Evolutionary conservation across 2,113 vertebrate species (phyloP).

Genomic region (Crotophaga sulcirostris): DNA sequence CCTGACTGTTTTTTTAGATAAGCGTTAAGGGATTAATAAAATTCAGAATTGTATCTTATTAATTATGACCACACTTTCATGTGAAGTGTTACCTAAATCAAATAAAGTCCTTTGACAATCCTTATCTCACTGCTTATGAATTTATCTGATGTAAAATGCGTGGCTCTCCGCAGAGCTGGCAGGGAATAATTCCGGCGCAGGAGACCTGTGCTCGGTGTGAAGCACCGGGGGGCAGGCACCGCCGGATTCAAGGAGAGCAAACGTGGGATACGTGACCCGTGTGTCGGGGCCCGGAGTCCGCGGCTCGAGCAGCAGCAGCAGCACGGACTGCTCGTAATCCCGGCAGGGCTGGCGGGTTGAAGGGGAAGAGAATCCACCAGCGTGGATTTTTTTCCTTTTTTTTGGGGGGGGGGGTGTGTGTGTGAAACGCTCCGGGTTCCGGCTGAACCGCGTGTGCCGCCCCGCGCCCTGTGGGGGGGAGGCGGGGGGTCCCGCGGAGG

Average conservation of each 20-base stretch:
- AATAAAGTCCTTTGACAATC: background rate
- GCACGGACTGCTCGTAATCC: background rate
- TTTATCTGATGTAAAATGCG: background rate
- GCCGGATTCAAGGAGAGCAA: background rate
- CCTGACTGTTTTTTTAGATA: background rate
- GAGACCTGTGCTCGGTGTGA: background rate
- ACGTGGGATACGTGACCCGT: background rate
- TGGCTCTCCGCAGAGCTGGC: background rate
- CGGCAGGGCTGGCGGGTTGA: background rate
- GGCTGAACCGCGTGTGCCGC: too few species aligned
- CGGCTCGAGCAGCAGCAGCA: background rate
- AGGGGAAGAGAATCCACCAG: background rate
- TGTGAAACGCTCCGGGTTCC: background rate
- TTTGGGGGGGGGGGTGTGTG: background rate
- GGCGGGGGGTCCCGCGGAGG: too few species aligned
- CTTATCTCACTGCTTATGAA: accelerated
- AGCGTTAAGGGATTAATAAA: background rate
- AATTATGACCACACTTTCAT: background rate
- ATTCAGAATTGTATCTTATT: background rate
- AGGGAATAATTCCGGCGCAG: background rate
- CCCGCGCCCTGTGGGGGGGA: too few species aligned
- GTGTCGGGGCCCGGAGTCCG: background rate
- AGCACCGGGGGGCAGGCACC: background rate
- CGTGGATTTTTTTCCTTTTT: background rate
- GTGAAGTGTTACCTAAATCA: background rate